A percentile compares a stretch with the other conserved stretches of the same genome.
Conservation (phyloP, 2,888 invertebrate species). For the Lasioglossum vierecki region DNA sequence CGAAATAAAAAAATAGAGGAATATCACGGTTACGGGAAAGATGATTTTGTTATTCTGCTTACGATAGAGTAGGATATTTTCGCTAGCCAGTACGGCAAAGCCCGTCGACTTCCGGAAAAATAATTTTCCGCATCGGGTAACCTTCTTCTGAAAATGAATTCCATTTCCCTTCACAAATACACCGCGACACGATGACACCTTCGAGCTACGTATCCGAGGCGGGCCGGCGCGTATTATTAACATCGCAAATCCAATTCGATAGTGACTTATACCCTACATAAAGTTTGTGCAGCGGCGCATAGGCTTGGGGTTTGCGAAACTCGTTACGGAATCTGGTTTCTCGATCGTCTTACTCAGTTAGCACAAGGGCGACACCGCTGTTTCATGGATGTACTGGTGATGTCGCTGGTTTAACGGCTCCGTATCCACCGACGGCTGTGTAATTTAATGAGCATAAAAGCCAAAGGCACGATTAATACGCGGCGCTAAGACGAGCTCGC, state of each 20-base stretch:
- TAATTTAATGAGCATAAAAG: conserved; percentile 75
- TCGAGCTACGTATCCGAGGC: background rate
- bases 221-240: conserved; percentile 16
- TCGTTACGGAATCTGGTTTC: conserved; percentile 70
- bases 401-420: conserved; percentile 69
- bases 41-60: background rate
- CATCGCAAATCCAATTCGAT: conserved; percentile 46
- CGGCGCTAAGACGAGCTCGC: conserved; percentile 13
- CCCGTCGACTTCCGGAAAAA: background rate
- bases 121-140: background rate
- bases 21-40: no score
- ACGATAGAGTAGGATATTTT: background rate
- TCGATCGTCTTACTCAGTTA: conserved; percentile 70
- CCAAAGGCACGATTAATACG: conserved; percentile 71
- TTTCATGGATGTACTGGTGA: conserved; percentile 66
- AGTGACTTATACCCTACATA: conserved; percentile 65
- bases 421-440: conserved; percentile 67
- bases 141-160: background rate
- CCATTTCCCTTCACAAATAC: background rate
- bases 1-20: no score
- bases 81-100: background rate
- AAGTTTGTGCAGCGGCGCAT: conserved; percentile 72
- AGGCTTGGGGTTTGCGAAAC: conserved; percentile 67
- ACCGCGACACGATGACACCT: background rate
- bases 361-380: conserved; percentile 60